phyloP scores from a whole-genome alignment of 2,113 vertebrate species.

The Planiliza haematocheilus region DNA sequence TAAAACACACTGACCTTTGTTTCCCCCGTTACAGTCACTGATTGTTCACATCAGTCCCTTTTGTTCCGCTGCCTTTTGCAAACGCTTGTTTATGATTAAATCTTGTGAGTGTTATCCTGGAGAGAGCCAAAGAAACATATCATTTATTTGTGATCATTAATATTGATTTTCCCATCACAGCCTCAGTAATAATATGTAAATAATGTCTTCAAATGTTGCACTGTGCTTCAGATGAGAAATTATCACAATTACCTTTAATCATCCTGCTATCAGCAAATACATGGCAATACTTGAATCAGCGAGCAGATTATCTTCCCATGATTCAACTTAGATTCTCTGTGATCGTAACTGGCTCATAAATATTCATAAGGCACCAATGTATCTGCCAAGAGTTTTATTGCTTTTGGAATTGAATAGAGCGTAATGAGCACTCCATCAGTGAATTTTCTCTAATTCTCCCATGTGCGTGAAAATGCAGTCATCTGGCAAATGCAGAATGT shows the following conservation, averaged over 20 bases:
- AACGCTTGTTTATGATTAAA: slow-evolving; percentile 32
- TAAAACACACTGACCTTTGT: not conserved
- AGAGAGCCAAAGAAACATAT: slow-evolving; percentile 30
- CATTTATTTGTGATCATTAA: slow-evolving; percentile 72
- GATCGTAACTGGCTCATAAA: slow-evolving; percentile 72
- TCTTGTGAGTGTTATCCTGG: slow-evolving; percentile 38
- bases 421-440: slow-evolving; percentile 70
- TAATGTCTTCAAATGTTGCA: slow-evolving; percentile 65
- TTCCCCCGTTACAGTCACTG: not conserved
- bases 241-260: slow-evolving; percentile 65
- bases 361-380: slow-evolving; percentile 70
- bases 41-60: not conserved
- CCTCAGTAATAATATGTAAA: slow-evolving; percentile 62
- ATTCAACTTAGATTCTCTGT: slow-evolving; percentile 70
- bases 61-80: not conserved
- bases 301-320: slow-evolving; percentile 64
- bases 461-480: slow-evolving; percentile 50
- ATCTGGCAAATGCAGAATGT: slow-evolving; percentile 53
- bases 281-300: slow-evolving; percentile 69
- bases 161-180: slow-evolving; percentile 69
- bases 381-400: slow-evolving; percentile 68
- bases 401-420: slow-evolving; percentile 70
- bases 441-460: slow-evolving; percentile 57
- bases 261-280: slow-evolving; percentile 58
- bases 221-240: slow-evolving; percentile 71